These are phyloP conservation scores for Thripadectes ignobilis DNA, from an alignment of 2,797 vertebrate species.

Conservation along the genomic window DNA sequence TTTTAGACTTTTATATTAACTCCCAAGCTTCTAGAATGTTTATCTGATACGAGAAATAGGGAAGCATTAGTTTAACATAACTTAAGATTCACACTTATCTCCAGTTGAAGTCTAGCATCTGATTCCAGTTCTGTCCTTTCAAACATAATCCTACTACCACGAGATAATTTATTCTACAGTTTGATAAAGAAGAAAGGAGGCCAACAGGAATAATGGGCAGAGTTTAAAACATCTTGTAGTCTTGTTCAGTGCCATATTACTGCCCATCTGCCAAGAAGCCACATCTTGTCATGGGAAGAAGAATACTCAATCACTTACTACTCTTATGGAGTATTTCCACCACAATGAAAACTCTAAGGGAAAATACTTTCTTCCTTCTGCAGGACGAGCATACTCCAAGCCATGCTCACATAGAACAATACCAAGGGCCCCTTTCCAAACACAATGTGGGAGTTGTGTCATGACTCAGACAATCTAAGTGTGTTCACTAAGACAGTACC, in stretches of 20 bases:
- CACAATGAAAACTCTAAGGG: background rate
- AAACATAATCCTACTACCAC: background rate
- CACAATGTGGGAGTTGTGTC: background rate
- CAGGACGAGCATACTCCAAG: background rate
- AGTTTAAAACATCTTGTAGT: background rate
- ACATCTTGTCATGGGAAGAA: background rate
- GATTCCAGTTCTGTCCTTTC: background rate
- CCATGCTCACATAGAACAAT: background rate
- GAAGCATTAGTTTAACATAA: background rate
- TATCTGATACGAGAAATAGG: background rate
- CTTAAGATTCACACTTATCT: background rate
- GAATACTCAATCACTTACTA: background rate
- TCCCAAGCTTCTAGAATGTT: background rate
- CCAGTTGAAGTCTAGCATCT: background rate
- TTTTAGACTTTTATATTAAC: background rate
- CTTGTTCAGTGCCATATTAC: background rate
- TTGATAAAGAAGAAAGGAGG: background rate
- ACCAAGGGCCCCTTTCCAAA: background rate
- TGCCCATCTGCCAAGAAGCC: background rate
- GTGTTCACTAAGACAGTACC: background rate
- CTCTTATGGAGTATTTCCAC: background rate
- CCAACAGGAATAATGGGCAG: background rate
- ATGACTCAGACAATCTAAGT: background rate
- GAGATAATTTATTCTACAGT: background rate
- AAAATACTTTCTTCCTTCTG: background rate